phyloP scores from a whole-genome alignment of 2,797 vertebrate genomes.

The Euthynnus affinis region DNA sequence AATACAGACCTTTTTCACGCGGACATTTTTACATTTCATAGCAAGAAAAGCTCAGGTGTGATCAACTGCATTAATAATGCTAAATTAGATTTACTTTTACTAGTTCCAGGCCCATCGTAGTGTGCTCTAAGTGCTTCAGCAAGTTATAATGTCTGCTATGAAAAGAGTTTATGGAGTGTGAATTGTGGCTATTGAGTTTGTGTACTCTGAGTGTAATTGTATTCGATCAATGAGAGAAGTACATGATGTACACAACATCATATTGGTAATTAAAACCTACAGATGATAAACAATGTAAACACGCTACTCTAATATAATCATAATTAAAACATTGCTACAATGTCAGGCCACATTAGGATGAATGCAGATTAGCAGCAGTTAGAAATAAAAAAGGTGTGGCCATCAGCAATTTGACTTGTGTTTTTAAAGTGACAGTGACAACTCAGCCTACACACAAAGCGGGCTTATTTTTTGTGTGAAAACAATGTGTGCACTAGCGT shows the following conservation, averaged over 20 bases:
- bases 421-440: too few relatives aligned
- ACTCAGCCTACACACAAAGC: too few relatives aligned
- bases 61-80: not conserved
- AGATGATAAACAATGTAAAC: not conserved
- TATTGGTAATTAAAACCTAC: conserved; percentile 4
- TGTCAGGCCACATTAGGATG: not conserved
- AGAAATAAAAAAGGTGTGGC: not conserved
- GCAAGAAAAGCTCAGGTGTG: not conserved
- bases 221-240: not conserved
- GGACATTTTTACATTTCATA: not conserved
- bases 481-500: too few relatives aligned
- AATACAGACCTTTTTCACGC: too few relatives aligned
- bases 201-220: not conserved
- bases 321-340: not conserved
- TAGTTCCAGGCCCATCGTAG: not conserved
- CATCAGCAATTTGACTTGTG: not conserved
- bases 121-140: not conserved
- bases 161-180: not conserved
- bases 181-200: not conserved
- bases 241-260: not conserved
- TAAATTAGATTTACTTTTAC: not conserved
- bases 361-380: too few relatives aligned
- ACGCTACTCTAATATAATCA: not conserved
- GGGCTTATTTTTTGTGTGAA: too few relatives aligned
- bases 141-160: not conserved